Evolutionary conservation across 1,140 invertebrate genomes (phyloP).

Genomic region (Conus ventricosus): DNA sequence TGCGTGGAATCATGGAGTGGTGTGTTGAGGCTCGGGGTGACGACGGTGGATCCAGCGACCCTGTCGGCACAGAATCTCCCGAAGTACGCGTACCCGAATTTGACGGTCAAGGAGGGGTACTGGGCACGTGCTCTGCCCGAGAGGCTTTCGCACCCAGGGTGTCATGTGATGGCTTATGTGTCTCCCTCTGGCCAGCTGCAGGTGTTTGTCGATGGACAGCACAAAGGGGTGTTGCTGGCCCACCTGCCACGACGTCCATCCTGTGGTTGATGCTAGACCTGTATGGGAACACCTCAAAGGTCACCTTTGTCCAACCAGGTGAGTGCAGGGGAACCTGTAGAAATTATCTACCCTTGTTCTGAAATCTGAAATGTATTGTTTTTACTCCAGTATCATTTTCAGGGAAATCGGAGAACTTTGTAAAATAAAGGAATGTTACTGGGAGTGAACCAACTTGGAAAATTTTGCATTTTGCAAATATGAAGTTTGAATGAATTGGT

Average conservation of each 20-base stretch:
- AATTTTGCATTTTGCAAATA: too few relatives aligned
- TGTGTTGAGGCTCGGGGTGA: conserved; percentile 72
- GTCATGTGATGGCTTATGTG: conserved; percentile 70
- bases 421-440: too few relatives aligned
- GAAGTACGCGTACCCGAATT: conserved; percentile 70
- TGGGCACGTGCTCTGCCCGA: conserved; percentile 72
- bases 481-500: too few relatives aligned
- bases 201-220: conserved; percentile 72
- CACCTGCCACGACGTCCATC: conserved; percentile 64
- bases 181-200: conserved; percentile 68
- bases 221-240: conserved; percentile 70
- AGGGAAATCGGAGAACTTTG: too few relatives aligned
- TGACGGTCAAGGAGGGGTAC: conserved; percentile 68
- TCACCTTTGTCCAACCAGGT: conserved; percentile 72
- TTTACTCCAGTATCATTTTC: too few relatives aligned
- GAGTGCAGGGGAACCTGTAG: conserved; percentile 41
- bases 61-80: conserved; percentile 61
- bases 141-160: conserved; percentile 57
- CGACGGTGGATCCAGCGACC: conserved; percentile 66
- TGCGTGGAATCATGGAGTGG: conserved; percentile 71
- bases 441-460: too few relatives aligned
- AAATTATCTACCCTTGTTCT: neutral
- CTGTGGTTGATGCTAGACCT: conserved; percentile 74
- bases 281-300: conserved; percentile 73
- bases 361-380: too few relatives aligned